Evolutionary conservation across 35 echinoderm and acorn worm genomes (phyloP).

Genomic region (Chiridota heheva): DNA sequence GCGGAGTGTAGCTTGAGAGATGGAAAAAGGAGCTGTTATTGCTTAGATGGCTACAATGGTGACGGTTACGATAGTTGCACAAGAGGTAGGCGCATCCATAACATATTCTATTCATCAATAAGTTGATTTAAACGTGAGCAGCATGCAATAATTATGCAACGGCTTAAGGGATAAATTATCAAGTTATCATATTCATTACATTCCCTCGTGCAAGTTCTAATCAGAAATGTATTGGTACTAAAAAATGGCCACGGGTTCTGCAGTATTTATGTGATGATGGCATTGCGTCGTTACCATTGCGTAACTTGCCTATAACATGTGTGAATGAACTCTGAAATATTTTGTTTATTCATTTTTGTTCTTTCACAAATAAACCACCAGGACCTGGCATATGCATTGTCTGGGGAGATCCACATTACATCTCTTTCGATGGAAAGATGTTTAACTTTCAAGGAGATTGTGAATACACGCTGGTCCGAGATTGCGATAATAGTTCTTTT

Average conservation of each 20-base stretch:
- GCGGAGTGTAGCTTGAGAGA: slow-evolving; percentile 37
- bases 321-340: not conserved
- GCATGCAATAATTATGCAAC: not conserved
- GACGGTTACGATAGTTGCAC: not conserved
- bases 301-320: not conserved
- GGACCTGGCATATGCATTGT: slow-evolving; percentile 68
- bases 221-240: too few species aligned
- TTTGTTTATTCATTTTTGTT: not conserved
- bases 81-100: too few species aligned
- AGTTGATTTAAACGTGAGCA: not conserved
- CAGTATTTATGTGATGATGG: too few species aligned
- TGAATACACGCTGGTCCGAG: slow-evolving; percentile 55
- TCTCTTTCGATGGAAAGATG: slow-evolving; percentile 61
- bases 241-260: too few species aligned
- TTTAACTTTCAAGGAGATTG: slow-evolving; percentile 67
- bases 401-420: slow-evolving; percentile 69
- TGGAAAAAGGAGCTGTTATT: slow-evolving; percentile 57
- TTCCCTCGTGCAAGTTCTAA: too few species aligned
- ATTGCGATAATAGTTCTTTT: slow-evolving; percentile 40
- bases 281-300: slow-evolving; percentile 6
- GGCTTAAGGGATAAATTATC: not conserved
- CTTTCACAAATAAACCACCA: not conserved
- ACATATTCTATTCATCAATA: too few species aligned
- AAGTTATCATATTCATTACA: not conserved
- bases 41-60: slow-evolving; percentile 21